phyloP scores from a whole-genome alignment of 2,888 invertebrate species.

The Pollenia labialis region DNA sequence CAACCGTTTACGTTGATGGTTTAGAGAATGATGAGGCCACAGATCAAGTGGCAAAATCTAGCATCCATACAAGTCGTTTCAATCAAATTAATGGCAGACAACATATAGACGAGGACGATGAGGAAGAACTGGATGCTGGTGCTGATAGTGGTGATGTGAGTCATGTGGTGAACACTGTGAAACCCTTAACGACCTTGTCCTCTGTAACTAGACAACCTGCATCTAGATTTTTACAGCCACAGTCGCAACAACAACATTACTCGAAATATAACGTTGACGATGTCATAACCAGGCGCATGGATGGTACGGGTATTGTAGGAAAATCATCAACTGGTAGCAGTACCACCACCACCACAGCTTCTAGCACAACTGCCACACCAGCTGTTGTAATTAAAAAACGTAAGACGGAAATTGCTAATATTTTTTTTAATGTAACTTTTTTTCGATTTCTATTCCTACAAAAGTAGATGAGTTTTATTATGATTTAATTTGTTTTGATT shows the following conservation, averaged over 20 bases:
- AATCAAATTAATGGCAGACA: conserved; percentile 80
- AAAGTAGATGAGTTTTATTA: conserved; percentile 6
- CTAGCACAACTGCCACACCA: conserved; percentile 52
- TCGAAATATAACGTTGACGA: conserved; percentile 74
- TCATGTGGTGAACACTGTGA: conserved; percentile 75
- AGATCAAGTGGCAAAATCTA: conserved; percentile 83
- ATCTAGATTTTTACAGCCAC: conserved; percentile 63
- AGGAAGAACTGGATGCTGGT: conserved; percentile 54
- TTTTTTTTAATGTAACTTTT: neutral
- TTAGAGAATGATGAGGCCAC: conserved; percentile 76
- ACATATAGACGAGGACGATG: conserved; percentile 70
- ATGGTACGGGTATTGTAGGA: conserved; percentile 48
- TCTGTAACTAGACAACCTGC: conserved; percentile 63
- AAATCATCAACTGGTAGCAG: conserved; percentile 25
- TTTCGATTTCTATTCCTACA: conserved; percentile 5
- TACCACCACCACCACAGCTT: conserved; percentile 19
- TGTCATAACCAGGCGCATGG: conserved; percentile 76
- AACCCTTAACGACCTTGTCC: conserved; percentile 75
- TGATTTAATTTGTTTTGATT: conserved; percentile 45
- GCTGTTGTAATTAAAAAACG: conserved; percentile 61
- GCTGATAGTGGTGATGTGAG: conserved; percentile 43
- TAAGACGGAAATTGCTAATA: conserved; percentile 72
- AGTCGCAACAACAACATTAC: conserved; percentile 70
- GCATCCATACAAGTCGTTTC: conserved; percentile 81
- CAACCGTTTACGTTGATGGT: conserved; percentile 76